These are phyloP conservation scores for Blennius ocellaris DNA, from an alignment of 2,113 vertebrate genomes.

Conservation along the genomic window DNA sequence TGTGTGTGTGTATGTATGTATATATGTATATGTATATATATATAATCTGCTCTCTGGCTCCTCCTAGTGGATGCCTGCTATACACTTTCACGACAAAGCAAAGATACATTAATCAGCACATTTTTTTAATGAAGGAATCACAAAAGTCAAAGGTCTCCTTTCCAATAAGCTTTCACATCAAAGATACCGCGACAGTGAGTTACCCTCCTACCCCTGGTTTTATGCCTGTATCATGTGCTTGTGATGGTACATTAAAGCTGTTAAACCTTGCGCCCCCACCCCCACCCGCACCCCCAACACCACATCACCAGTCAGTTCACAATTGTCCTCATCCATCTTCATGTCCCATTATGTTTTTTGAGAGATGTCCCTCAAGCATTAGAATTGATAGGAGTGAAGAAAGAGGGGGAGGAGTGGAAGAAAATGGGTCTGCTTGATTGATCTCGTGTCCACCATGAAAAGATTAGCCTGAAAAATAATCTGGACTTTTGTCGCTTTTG, in stretches of 20 bases:
- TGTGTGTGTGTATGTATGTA: too few relatives aligned
- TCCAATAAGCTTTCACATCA: not conserved
- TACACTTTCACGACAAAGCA: too few relatives aligned
- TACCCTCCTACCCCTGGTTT: not conserved
- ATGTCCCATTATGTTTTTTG: conserved; percentile 91
- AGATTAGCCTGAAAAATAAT: conserved; percentile 82
- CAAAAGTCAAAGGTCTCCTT: not conserved
- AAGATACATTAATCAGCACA: not conserved
- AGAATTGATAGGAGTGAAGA: conserved; percentile 91
- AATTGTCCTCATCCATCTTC: conserved; percentile 93
- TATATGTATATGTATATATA: too few relatives aligned
- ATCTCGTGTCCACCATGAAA: conserved; percentile 81
- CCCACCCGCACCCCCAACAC: conserved; percentile 1
- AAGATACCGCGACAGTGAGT: not conserved
- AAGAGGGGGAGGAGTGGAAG: conserved; percentile 68
- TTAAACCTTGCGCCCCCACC: conserved; percentile 38
- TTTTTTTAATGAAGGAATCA: not conserved
- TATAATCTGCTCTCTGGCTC: too few relatives aligned
- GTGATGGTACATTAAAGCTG: conserved; percentile 52
- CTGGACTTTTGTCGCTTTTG: conserved; percentile 65
- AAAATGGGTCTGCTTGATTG: conserved; percentile 87
- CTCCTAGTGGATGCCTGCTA: too few relatives aligned
- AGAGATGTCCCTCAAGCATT: conserved; percentile 93
- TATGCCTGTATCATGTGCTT: conserved; percentile 7
- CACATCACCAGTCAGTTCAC: conserved; percentile 84